Base-by-base conservation (phyloP, 2,113 vertebrate species). In the Cephalophus harveyi region DNA sequence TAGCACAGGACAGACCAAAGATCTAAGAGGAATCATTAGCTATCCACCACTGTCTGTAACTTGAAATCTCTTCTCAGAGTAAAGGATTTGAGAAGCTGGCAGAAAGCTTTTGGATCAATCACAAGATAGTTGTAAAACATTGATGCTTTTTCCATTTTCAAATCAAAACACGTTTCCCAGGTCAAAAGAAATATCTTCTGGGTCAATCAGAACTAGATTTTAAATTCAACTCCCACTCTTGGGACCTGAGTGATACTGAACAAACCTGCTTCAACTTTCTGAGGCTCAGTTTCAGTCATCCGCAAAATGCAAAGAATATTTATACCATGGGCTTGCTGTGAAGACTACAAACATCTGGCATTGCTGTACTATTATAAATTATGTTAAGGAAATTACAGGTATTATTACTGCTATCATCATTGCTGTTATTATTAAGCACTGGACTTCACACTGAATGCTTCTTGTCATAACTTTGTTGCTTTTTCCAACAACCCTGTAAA, bases 71-170 rank as follows among this genome's bases (percentile, higher is more conserved):
- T 52, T 87, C 7, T n/a, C n/a, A 50, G 10, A 76, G 28, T 30
- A n/a, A 97, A 84, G n/a, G 57, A 92, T 94, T 94, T 93, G 48
- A 76, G 40, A 94, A 85, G 76, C 62, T 28, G 74, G 36, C 43
- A 76, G 60, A 76, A 59, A 95, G 50, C 40, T 86, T 85, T 85
- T 46, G 17, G 85, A 94, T 91, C 48, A 82, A 74, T 96, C 25
- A 6, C 36, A 36, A 67, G 33, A 85, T 52, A n/a, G 11, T 28
- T 78, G 19, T 36, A 94, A 86, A 86, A 57, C 43, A 95, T 3
- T 17, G 57, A 94, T 94, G 16, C 48, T 79, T 85, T 40, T 27
- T 13, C 55, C n/a, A 6, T 76, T 64, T 52, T 60, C 16, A 93
- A 28, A 89, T 86, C 54, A 71, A 96, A 89, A 86, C 46, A 54